These are phyloP conservation scores for Hormaphis cornu DNA, from an alignment of 1,140 invertebrate species.

Conservation along the genomic window DNA sequence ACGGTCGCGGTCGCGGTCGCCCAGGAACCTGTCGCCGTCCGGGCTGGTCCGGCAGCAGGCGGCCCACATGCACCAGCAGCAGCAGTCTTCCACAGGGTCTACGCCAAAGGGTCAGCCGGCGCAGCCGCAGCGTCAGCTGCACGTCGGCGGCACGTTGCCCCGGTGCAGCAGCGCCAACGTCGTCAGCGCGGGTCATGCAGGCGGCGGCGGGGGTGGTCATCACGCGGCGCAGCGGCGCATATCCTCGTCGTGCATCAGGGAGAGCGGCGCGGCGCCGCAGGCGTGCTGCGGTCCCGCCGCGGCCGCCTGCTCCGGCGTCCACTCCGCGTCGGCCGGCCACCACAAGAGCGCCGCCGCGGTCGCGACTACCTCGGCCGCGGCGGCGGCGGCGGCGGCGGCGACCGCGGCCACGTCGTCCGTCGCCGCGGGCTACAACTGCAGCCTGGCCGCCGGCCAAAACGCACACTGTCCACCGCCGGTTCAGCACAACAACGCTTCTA, in stretches of 20 bases:
- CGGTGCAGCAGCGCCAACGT: constrained; percentile 16
- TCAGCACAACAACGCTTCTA: background rate
- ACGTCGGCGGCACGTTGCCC: background rate
- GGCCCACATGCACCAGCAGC: background rate
- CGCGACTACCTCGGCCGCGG: background rate
- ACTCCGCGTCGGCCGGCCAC: background rate
- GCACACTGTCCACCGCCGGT: background rate
- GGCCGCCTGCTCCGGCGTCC: background rate
- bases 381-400: background rate
- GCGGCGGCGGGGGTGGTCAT: background rate
- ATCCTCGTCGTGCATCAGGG: constrained; percentile 19
- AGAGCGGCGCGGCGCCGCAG: background rate
- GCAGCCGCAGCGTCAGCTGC: background rate
- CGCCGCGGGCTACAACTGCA: background rate
- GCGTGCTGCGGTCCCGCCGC: background rate
- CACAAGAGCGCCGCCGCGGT: background rate
- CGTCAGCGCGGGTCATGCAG: background rate
- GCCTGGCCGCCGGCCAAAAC: background rate
- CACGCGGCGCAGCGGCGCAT: background rate
- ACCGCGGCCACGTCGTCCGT: background rate
- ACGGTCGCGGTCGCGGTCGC: background rate
- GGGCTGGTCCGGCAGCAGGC: constrained; percentile 15
- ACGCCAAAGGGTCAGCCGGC: background rate
- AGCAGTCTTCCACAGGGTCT: constrained; percentile 13
- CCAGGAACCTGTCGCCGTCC: constrained; percentile 18